Conservation (phyloP, 2,888 invertebrate species). For the Rhagophthalmus giganteus region DNA sequence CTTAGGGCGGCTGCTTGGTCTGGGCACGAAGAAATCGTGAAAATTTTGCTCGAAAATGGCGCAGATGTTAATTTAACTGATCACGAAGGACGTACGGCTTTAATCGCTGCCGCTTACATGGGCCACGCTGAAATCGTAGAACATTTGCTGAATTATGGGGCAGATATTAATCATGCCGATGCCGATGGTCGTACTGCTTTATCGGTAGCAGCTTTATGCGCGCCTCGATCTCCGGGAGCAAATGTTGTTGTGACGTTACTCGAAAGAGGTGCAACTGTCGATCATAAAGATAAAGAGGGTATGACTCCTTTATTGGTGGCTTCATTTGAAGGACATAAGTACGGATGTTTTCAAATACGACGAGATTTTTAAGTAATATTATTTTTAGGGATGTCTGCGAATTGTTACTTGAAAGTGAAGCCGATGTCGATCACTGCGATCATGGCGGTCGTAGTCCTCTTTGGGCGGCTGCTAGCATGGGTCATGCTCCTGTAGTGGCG, state of each 20-base stretch:
- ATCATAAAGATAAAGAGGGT: slow-evolving; percentile 80
- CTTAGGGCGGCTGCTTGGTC: slow-evolving; percentile 92
- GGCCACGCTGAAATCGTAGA: slow-evolving; percentile 91
- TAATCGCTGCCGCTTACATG: slow-evolving; percentile 96
- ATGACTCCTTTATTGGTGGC: slow-evolving; percentile 88
- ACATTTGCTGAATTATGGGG: slow-evolving; percentile 78
- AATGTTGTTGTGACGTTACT: slow-evolving; percentile 73
- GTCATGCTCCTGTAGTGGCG: slow-evolving; percentile 83
- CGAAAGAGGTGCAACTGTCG: slow-evolving; percentile 81
- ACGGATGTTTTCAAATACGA: slow-evolving; percentile 41
- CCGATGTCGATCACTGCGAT: slow-evolving; percentile 88
- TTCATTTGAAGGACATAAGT: slow-evolving; percentile 88
- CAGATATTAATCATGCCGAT: slow-evolving; percentile 83
- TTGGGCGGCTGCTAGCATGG: slow-evolving; percentile 93
- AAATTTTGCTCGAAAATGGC: slow-evolving; percentile 73
- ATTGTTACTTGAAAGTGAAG: slow-evolving; percentile 85
- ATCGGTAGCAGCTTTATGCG: slow-evolving; percentile 85
- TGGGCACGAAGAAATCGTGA: slow-evolving; percentile 84
- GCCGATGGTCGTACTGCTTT: slow-evolving; percentile 86
- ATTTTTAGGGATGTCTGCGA: slow-evolving; percentile 82
- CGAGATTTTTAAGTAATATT: background rate
- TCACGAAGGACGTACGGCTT: slow-evolving; percentile 86
- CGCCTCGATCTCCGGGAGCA: slow-evolving; percentile 74
- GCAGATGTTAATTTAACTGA: slow-evolving; percentile 83
- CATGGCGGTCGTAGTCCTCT: slow-evolving; percentile 80